Base-by-base conservation (phyloP, 2,113 vertebrate genomes). In the Rostratula benghalensis region DNA sequence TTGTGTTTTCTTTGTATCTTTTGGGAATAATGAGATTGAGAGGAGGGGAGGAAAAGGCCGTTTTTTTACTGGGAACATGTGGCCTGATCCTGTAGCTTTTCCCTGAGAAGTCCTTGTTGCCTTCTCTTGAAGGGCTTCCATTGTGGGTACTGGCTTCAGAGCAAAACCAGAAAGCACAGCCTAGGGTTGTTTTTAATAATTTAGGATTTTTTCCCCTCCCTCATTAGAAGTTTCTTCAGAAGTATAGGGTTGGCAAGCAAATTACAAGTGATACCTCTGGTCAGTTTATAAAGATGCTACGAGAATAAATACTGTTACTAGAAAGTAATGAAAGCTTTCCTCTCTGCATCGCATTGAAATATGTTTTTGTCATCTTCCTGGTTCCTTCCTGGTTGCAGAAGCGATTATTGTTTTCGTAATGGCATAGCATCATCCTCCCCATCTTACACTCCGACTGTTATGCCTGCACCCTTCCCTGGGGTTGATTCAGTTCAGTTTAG, bases 1-100 rank as follows among this genome's bases (percentile, higher is more conserved):
- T 97, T 93, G 37, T 95, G 17, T 93, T 97, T 96, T 93, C 90
- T 79, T 95, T 95, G n/a, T 96, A 65, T 96, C 45, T 95, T 94
- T 95, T 73, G 76, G 88, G 92, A 91, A 92, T 91, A 94, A 77
- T 78, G 28, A 78, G 89, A 78, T 9, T 80, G 78, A 87, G 61
- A 82, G 48, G 65, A 64, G 31, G 59, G 45, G 73, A 48, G 46
- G 67, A 93, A 78, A 77, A 65, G 76, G 82, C 33, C 68, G 82
- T 65, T 46, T n/a, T n/a, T 96, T 84, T 77, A 56, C 78, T 94
- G 61, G 50, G 46, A 87, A 74, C 2, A 0, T 35, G 31, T 64
- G 83, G 67, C 69, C 86, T 57, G 57, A 50, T 94, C 69, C 54
- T 87, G 37, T 59, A 89, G 68, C 53, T 87, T 68, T 92, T 87